Evolutionary conservation across 2,888 invertebrate genomes (phyloP), one percentile per base, ranked within the genome.

Genomic region (Phania funesta): DNA sequence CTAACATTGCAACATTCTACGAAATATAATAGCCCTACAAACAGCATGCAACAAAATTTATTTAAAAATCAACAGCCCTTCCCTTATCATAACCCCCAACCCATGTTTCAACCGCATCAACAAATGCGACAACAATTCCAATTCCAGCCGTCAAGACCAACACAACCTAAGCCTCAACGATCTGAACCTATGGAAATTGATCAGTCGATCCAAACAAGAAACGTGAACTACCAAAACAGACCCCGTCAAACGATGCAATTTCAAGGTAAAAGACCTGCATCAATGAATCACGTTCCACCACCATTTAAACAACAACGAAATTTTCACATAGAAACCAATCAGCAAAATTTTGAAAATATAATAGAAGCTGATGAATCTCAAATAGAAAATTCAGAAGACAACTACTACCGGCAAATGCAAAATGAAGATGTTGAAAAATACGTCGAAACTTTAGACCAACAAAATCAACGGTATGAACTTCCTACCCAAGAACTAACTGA

Each of bases 231-330:
- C n/a, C n/a, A n/a, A n/a, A n/a, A n/a, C n/a, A n/a, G n/a, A n/a
- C n/a, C n/a, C n/a, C 29, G 29, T 29, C 29, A 35, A 35, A 8
- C 35, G 9, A 35, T 9, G 7, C 35, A 35, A 35, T 35, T 35
- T 35, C 4, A 35, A 8, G 9, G 9, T 9, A 54, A 54, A 54
- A 32, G 29, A 54, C 54, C 52, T 52, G n/a, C 52, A 52, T 52
- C 52, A n/a, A n/a, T n/a, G n/a, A n/a, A n/a, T n/a, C n/a, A n/a
- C 3, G 3, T 52, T 52, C 29, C 29, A 52, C 52, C 52, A 52
- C 52, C 54, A 29, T 7, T 8, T 54, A 32, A 60, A 60, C 44
- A 44, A 41, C 44, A 41, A 22, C 58, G 52, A 13, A 52, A 52
- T 52, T 52, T 52, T 52, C 52, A 52, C 8, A 52, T 52, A 29